A percentile compares a stretch with the other conserved stretches of the same genome.
Evolutionary conservation across 2,888 invertebrate species (phyloP).

Genomic region (Ophion costatus): DNA sequence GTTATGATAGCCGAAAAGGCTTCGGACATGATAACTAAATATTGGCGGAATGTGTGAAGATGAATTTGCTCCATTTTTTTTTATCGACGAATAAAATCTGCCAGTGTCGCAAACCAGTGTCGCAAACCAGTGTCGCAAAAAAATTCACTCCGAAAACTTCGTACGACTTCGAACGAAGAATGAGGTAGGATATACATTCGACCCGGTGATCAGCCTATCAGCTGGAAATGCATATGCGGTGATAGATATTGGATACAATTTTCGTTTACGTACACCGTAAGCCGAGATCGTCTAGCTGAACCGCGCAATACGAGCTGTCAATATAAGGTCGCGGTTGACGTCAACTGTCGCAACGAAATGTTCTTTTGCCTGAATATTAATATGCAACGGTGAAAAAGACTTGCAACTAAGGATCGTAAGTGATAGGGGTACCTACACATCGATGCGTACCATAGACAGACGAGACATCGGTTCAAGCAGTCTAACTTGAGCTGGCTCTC

Average conservation of each 20-base stretch:
- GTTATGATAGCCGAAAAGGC: slow-evolving; percentile 91
- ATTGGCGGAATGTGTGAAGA: slow-evolving; percentile 81
- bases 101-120: background rate
- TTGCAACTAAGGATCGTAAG: slow-evolving; percentile 44
- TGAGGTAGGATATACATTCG: background rate
- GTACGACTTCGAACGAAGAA: background rate
- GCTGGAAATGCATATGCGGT: slow-evolving; percentile 3
- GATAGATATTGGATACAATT: slow-evolving; percentile 22
- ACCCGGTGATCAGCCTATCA: slow-evolving; percentile 14
- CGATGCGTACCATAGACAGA: background rate
- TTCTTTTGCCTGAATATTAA: background rate
- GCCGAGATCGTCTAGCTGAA: slow-evolving; percentile 44
- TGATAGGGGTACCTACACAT: background rate
- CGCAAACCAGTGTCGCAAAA: too few relatives aligned
- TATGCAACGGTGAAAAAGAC: background rate
- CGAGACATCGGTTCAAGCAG: background rate
- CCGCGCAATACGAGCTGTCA: slow-evolving; percentile 61
- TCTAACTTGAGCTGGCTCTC: slow-evolving; percentile 6
- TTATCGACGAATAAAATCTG: slow-evolving; percentile 13
- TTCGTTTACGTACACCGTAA: slow-evolving; percentile 44
- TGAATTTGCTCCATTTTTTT: background rate
- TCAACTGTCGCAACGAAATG: slow-evolving; percentile 34
- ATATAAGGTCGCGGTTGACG: slow-evolving; percentile 60
- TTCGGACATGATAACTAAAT: slow-evolving; percentile 86
- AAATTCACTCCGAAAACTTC: background rate